phyloP scores from a whole-genome alignment of 2,113 vertebrate species.

The Pipa parva region DNA sequence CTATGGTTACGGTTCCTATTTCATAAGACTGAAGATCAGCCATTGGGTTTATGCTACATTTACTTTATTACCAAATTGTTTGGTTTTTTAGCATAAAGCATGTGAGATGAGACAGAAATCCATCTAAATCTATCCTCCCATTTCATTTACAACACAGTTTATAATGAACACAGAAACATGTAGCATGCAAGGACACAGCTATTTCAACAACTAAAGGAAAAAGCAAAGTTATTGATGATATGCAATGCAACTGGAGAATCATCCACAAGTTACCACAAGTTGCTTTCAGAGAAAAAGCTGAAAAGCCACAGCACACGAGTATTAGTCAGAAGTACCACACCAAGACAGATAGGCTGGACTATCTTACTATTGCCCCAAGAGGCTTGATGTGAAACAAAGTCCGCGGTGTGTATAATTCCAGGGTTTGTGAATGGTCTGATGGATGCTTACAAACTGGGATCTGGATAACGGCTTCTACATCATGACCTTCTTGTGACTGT shows the following conservation, averaged over 20 bases:
- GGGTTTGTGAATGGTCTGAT: constrained; percentile 54
- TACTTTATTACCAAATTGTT: too few relatives aligned
- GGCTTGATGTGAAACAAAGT: constrained; percentile 57
- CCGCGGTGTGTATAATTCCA: constrained; percentile 64
- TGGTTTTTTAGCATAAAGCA: too few relatives aligned
- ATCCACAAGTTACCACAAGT: background rate
- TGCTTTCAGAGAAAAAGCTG: background rate
- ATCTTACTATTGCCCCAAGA: constrained; percentile 71
- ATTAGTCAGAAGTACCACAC: background rate
- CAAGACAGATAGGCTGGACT: background rate
- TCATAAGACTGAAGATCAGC: too few relatives aligned
- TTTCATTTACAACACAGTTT: too few relatives aligned
- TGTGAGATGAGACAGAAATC: too few relatives aligned
- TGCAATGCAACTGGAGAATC: background rate
- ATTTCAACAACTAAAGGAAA: background rate
- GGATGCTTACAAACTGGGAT: constrained; percentile 40
- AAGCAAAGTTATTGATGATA: background rate
- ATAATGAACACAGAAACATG: background rate
- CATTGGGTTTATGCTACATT: too few relatives aligned
- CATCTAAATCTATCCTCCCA: too few relatives aligned
- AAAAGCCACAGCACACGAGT: background rate
- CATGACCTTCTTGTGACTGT: constrained; percentile 52
- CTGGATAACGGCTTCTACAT: constrained; percentile 50
- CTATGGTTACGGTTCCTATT: too few relatives aligned
- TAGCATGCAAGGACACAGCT: background rate